Percentiles rank a stretch among this genome's conserved stretches.
Conservation (phyloP, 2,113 vertebrate species). For the Urocynchramus pylzowi region DNA sequence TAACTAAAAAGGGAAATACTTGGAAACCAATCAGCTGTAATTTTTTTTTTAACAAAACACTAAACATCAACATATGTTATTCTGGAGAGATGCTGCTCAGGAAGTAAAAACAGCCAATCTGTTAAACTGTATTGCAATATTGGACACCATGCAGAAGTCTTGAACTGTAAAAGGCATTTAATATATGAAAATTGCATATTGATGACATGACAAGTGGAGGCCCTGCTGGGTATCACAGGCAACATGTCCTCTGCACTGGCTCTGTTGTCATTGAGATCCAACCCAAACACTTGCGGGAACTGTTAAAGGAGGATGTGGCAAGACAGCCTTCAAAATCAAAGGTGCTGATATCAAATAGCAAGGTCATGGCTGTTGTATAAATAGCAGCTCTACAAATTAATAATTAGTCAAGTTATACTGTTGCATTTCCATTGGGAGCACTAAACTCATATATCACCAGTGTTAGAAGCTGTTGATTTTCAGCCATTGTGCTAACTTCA, state of each 20-base stretch:
- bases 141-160: not conserved
- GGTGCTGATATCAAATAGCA: not conserved
- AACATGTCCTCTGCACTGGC: not conserved
- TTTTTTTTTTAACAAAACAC: not conserved
- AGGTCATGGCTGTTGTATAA: not conserved
- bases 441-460: not conserved
- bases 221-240: not conserved
- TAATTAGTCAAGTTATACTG: not conserved
- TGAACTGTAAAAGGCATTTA: not conserved
- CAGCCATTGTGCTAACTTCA: not conserved
- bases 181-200: not conserved
- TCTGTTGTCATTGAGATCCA: not conserved
- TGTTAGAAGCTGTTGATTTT: not conserved
- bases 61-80: not conserved
- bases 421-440: not conserved
- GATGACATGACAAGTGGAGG: not conserved
- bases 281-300: not conserved
- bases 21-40: not conserved
- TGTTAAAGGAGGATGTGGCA: not conserved
- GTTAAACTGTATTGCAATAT: not conserved
- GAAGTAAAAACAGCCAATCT: not conserved
- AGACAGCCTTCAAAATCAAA: not conserved
- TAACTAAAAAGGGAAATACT: not conserved
- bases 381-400: not conserved
- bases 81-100: not conserved